Base-by-base conservation (phyloP, 1,140 invertebrate genomes). In the Macrosteles quadrilineatus region DNA sequence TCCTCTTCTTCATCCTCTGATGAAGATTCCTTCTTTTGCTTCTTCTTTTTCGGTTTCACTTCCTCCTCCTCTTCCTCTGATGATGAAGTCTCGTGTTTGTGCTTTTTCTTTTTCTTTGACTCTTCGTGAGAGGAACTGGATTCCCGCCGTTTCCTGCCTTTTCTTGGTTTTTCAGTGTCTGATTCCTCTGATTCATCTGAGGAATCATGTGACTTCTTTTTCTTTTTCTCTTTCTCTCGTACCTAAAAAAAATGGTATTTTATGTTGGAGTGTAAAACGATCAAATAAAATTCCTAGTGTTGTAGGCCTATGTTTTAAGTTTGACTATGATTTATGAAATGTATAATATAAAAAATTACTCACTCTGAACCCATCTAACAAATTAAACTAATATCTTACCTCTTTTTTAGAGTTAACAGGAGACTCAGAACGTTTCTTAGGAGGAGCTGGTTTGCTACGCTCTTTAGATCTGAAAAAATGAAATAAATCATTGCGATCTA, bases 1-100 rank as follows among this genome's bases (percentile, higher is more conserved):
- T 71, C 74, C 1, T 71, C 88, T 9, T 87, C 82, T 75, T 90
- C 89, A 43, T 88, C 88, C 57, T 89, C 88, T 74, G 84, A 84
- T 29, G 78, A 81, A 30, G 75, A 76, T 31, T 79, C 78, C 53
- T 81, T 79, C 82, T 50, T 79, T 79, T 87, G 87, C 79, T 85
- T 86, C 77, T 88, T 88, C 75, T 88, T 88, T 72, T 87, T 86
- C 73, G 88, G 87, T 69, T 87, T 84, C 65, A 86, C 84, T 67
- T 88, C 87, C 6, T 87, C 82, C 75, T 90, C 89, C 55, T 88
- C 88, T 47, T 89, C 88, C 75, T 90, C 89, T 55, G 85, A 85
- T 25, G 76, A 79, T 29, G 73, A 75, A 23, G 78, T 77, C 50
- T 27, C 71, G 57, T 23, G 62, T 70, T 65, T 77, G 76, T 63